A percentile compares a stretch with the other conserved stretches of the same genome.
Conservation (phyloP, 2,888 invertebrate species). For the Cremastinae sp. region DNA sequence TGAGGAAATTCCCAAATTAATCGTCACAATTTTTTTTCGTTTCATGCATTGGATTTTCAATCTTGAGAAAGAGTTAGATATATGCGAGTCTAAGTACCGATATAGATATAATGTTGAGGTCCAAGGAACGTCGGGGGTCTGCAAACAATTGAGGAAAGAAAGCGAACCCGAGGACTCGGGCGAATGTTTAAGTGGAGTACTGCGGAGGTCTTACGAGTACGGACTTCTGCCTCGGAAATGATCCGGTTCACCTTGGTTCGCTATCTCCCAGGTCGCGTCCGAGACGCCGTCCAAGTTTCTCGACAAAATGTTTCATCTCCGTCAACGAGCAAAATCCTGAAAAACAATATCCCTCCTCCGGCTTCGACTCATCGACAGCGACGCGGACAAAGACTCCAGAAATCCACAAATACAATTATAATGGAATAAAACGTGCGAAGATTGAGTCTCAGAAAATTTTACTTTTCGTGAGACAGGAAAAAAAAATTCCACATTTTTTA, state of each 20-base stretch:
- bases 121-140: slow-evolving; percentile 38
- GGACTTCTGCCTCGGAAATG: slow-evolving; percentile 48
- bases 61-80: too few relatives aligned
- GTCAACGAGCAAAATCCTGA: slow-evolving; percentile 30
- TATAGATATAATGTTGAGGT: slow-evolving; percentile 31
- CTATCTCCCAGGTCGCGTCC: slow-evolving; percentile 46
- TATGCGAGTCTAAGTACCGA: slow-evolving; percentile 30
- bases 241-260: slow-evolving; percentile 67
- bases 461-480: too few relatives aligned
- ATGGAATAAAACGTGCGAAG: too few relatives aligned
- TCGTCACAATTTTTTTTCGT: background rate
- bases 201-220: slow-evolving; percentile 16
- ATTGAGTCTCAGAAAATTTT: too few relatives aligned
- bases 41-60: slow-evolving; percentile 11
- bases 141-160: slow-evolving; percentile 35
- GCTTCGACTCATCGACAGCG: background rate
- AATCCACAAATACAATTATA: background rate
- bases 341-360: slow-evolving; percentile 23
- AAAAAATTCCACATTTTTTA: too few relatives aligned
- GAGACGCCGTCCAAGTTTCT: too few relatives aligned
- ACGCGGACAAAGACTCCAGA: too few relatives aligned
- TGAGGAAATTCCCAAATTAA: too few relatives aligned
- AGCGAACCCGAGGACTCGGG: slow-evolving; percentile 31
- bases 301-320: background rate
- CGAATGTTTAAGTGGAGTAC: slow-evolving; percentile 8